Percentiles rank a stretch among this genome's conserved stretches.
phyloP scores from a whole-genome alignment of 2,797 vertebrate genomes.

The Sebastes cheni region DNA sequence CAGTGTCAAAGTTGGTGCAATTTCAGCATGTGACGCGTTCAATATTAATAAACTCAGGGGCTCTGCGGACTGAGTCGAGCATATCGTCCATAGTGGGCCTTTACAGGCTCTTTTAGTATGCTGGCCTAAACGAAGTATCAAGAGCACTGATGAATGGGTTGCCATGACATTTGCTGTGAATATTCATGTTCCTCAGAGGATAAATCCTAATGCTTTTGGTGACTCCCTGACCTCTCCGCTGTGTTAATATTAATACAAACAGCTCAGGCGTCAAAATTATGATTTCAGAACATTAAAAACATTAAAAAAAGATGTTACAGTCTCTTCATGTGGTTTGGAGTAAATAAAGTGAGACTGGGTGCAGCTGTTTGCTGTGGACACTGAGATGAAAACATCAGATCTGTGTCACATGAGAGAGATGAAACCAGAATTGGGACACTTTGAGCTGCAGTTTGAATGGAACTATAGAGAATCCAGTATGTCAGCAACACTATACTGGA shows the following conservation, averaged over 20 bases:
- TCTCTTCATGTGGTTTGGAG: not conserved
- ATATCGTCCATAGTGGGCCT: too few species aligned
- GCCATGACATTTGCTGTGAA: not conserved
- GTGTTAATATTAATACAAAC: not conserved
- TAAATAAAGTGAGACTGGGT: not conserved
- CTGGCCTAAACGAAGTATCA: too few species aligned
- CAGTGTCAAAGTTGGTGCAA: too few species aligned
- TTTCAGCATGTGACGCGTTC: too few species aligned
- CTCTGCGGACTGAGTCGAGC: too few species aligned
- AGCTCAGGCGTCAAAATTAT: not conserved
- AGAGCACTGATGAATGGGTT: too few species aligned
- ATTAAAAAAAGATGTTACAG: not conserved
- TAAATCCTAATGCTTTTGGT: not conserved
- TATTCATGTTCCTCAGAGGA: not conserved
- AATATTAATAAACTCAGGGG: too few species aligned
- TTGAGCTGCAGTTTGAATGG: not conserved
- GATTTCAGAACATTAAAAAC: not conserved
- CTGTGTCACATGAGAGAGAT: not conserved
- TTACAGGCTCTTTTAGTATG: too few species aligned
- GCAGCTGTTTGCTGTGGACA: not conserved
- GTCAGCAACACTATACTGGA: not conserved
- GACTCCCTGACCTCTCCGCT: not conserved
- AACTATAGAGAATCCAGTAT: not conserved
- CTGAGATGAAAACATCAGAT: not conserved
- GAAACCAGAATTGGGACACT: slow-evolving; percentile 10